phyloP scores from a whole-genome alignment of 2,797 vertebrate species.

The Eptatretus atami region DNA sequence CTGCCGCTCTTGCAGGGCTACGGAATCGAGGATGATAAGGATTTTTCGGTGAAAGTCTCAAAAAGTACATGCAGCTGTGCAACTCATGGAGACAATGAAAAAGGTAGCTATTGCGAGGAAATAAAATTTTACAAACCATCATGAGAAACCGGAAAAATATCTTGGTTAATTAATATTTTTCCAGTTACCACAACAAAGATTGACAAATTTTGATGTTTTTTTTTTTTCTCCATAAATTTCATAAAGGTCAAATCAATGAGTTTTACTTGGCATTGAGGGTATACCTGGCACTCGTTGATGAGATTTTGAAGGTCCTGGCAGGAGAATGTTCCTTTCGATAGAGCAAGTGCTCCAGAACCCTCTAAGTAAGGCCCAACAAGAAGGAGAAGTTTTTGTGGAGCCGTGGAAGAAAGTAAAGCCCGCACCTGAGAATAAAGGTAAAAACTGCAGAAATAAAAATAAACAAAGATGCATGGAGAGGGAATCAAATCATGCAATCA shows the following conservation, averaged over 20 bases:
- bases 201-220: too few species aligned
- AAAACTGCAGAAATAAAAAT: neutral
- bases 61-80: too few species aligned
- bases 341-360: slow-evolving; percentile 39
- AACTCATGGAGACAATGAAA: too few species aligned
- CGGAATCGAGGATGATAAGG: neutral
- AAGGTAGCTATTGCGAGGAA: too few species aligned
- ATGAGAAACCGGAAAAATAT: too few species aligned
- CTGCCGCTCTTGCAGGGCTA: slow-evolving; percentile 17
- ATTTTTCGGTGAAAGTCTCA: too few species aligned
- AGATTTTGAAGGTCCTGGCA: slow-evolving; percentile 40
- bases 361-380: slow-evolving; percentile 56
- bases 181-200: too few species aligned
- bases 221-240: too few species aligned
- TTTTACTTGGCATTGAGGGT: slow-evolving; percentile 7
- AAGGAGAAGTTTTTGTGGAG: slow-evolving; percentile 45
- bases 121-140: too few species aligned
- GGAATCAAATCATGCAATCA: too few species aligned
- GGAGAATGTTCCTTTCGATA: slow-evolving; percentile 47
- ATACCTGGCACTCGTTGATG: slow-evolving; percentile 35
- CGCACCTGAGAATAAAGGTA: slow-evolving; percentile 22
- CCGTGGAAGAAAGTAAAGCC: slow-evolving; percentile 32
- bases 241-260: too few species aligned
- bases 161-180: too few species aligned
- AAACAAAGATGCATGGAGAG: neutral